Percentiles rank a stretch among this genome's conserved stretches.
Evolutionary conservation across 2,797 vertebrate species (phyloP).

Genomic region (Gymnothorax reevesii): DNA sequence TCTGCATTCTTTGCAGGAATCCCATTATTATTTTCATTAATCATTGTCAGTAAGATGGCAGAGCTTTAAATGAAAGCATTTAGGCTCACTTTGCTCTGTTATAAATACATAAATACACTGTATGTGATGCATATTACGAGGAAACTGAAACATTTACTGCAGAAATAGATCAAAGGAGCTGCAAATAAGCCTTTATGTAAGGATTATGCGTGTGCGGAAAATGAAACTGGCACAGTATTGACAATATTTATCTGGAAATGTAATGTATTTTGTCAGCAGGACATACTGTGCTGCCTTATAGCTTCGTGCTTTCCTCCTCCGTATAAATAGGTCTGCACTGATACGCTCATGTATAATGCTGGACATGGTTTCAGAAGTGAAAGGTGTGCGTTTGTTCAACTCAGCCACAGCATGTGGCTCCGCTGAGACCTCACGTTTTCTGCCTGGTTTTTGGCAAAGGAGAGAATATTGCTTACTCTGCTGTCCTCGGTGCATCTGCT

Average conservation of each 20-base stretch:
- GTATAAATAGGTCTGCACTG: neutral
- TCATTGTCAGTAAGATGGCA: slow-evolving; percentile 35
- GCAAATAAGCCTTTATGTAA: slow-evolving; percentile 50
- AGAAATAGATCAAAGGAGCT: slow-evolving; percentile 63
- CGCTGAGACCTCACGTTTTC: neutral
- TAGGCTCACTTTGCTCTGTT: slow-evolving; percentile 31
- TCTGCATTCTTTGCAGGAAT: neutral
- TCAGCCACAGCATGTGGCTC: neutral
- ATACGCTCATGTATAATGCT: neutral
- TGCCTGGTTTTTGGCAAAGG: slow-evolving; percentile 1
- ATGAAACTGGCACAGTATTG: slow-evolving; percentile 59
- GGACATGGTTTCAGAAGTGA: neutral
- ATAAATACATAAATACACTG: slow-evolving; percentile 52
- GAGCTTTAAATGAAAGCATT: slow-evolving; percentile 24
- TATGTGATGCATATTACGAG: slow-evolving; percentile 44
- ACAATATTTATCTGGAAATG: slow-evolving; percentile 55
- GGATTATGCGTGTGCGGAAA: slow-evolving; percentile 60
- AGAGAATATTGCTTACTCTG: slow-evolving; percentile 4
- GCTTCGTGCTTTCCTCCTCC: neutral
- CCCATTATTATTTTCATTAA: slow-evolving; percentile 49
- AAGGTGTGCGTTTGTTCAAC: slow-evolving; percentile 3
- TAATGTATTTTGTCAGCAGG: neutral
- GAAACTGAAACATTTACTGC: slow-evolving; percentile 55
- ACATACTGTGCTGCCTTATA: slow-evolving; percentile 24
- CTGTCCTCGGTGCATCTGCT: neutral